Base-by-base conservation (phyloP, 2,888 invertebrate species). In the Pristionchus japonicus region DNA sequence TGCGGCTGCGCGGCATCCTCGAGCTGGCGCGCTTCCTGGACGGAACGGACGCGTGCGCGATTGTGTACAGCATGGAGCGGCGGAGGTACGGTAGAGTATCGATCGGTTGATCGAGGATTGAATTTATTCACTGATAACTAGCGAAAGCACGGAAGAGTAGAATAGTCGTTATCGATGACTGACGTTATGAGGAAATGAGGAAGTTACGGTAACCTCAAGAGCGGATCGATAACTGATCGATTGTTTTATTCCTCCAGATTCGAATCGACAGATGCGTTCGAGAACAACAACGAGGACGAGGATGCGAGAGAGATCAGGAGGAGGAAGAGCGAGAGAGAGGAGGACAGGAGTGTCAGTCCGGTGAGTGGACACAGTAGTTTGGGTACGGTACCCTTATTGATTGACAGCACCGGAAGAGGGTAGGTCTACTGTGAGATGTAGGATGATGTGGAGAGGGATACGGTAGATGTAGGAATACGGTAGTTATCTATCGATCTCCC, bases 1-100 rank as follows among this genome's bases (percentile, higher is more conserved):
- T 84, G 23, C 74, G 90, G 31, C n/a, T 89, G 52, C 88, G 89
- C 13, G 40, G 52, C 6, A 40, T 90, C 47, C 61, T 88, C 31
- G 47, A 52, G 34, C 34, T 70, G 34, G 88, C 89, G 3, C 86
- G 87, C 27, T 87, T 67, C 49, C 61, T 90, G 43, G 88, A 88
- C 52, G 88, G 89, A 57, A 47, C 83, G 43, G 83, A 88, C 40
- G 31, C 88, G 0, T 74, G 37, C 11, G 27, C 82, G 27, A 47
- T 86, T 1, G 67, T 43, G 40, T 87, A 80, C 80, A 40, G 67
- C 9, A 80, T 87, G 80, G 87, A 87, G 57, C 20, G 87, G 61
- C 37, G 80, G 43, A 49, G 80, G 57, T 87, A 47, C 40, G 77
- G 23, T n/a, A 23, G 86, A 85, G 3, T 52, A 20, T 34, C 34